phyloP scores from a whole-genome alignment of 2,888 invertebrate genomes.

The Alloplasta piceator region DNA sequence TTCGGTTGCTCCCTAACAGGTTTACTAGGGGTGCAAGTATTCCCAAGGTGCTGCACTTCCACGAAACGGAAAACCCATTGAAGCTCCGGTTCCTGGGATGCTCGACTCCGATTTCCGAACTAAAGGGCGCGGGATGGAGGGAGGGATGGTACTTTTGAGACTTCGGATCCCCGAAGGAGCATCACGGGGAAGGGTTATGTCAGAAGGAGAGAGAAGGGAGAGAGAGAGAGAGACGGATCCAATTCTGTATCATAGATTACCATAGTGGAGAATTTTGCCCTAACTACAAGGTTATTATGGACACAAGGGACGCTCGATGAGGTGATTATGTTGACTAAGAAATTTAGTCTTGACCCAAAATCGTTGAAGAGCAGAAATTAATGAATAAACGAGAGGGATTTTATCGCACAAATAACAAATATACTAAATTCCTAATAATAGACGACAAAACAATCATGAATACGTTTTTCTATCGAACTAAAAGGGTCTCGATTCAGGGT shows the following conservation, averaged over 20 bases:
- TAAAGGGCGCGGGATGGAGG: not conserved
- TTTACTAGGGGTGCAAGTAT: constrained; percentile 12
- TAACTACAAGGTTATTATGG: not conserved
- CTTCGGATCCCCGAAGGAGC: constrained; percentile 2
- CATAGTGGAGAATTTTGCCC: not conserved
- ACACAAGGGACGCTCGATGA: no score
- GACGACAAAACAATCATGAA: no score
- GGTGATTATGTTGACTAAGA: no score
- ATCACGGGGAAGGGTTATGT: constrained; percentile 4
- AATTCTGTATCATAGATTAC: constrained; percentile 1
- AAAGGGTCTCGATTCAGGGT: no score
- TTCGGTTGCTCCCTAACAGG: not conserved
- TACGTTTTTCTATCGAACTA: no score
- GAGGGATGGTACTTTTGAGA: constrained; percentile 3
- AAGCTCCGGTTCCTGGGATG: not conserved
- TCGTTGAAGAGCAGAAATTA: no score
- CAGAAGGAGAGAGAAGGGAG: no score
- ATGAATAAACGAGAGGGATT: no score
- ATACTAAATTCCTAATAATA: no score
- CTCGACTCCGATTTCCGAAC: constrained; percentile 13
- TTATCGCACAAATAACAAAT: no score
- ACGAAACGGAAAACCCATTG: constrained; percentile 1
- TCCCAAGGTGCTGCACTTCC: constrained; percentile 3
- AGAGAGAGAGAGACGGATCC: no score
- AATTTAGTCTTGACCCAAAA: no score